phyloP scores from a whole-genome alignment of 1,140 invertebrate genomes.

The Polypedilum pembai region DNA sequence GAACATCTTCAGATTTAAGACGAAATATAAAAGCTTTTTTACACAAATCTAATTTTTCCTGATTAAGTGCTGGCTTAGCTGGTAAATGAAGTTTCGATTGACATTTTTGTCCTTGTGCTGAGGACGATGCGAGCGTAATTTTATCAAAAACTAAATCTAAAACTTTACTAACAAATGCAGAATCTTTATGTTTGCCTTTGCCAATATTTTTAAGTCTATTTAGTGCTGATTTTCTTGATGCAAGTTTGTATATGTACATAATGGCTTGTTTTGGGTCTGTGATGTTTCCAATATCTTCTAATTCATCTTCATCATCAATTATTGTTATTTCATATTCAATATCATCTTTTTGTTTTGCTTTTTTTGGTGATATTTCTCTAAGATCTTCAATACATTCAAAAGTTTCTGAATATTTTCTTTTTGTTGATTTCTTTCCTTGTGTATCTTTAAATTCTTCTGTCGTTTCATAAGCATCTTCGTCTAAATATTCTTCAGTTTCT shows the following conservation, averaged over 20 bases:
- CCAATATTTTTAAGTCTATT: background rate
- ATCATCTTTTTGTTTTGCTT: background rate
- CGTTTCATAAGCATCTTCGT: background rate
- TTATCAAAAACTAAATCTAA: background rate
- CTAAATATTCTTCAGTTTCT: background rate
- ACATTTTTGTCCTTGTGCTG: background rate
- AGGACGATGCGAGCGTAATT: background rate
- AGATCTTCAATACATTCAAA: conserved; percentile 30
- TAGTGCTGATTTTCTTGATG: background rate
- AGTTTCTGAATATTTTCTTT: background rate
- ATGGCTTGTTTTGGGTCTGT: background rate
- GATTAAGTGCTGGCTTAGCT: background rate
- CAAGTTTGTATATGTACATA: background rate
- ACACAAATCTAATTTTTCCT: background rate
- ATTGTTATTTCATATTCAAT: background rate
- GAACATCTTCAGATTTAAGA: background rate
- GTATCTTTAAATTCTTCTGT: background rate
- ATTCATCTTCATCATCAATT: background rate
- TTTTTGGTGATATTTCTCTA: background rate
- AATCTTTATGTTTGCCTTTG: background rate
- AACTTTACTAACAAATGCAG: background rate
- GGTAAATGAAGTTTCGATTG: background rate
- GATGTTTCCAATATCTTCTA: background rate
- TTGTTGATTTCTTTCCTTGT: background rate
- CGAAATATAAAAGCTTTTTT: background rate